These are phyloP conservation scores for Montipora efflorescens DNA, from an alignment of 64 coral and sea anemone species.

Conservation along the genomic window DNA sequence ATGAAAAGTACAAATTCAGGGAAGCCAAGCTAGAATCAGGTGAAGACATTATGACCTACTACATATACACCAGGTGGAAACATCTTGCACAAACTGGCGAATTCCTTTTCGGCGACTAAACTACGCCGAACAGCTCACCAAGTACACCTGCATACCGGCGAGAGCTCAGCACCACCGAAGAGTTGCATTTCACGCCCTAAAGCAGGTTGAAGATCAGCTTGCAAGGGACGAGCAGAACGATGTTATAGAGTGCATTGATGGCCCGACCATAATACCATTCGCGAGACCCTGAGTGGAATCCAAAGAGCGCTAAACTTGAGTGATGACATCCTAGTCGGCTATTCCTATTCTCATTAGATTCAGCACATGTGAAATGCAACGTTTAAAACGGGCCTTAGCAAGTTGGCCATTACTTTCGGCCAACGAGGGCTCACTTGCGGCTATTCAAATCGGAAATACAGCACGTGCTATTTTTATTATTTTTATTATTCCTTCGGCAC, in stretches of 20 bases:
- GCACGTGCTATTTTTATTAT: too few relatives aligned
- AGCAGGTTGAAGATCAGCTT: constrained; percentile 53
- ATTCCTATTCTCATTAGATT: too few relatives aligned
- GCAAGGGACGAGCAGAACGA: constrained; percentile 23
- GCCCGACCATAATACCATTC: constrained; percentile 69
- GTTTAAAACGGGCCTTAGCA: too few relatives aligned
- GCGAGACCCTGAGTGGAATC: constrained; percentile 61
- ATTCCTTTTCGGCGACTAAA: constrained; percentile 57
- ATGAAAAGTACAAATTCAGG: background rate
- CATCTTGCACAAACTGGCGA: constrained; percentile 57
- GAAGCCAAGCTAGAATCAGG: background rate
- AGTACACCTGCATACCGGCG: constrained; percentile 60
- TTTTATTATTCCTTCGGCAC: too few relatives aligned
- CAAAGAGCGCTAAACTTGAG: constrained; percentile 3
- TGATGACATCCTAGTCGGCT: constrained; percentile 48
- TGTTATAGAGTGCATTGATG: constrained; percentile 62
- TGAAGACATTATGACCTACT: constrained; percentile 15
- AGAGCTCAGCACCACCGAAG: constrained; percentile 52
- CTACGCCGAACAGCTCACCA: constrained; percentile 45
- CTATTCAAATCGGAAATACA: too few relatives aligned
- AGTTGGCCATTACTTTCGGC: too few relatives aligned
- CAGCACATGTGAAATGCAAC: too few relatives aligned
- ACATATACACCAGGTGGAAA: background rate
- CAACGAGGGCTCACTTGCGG: too few relatives aligned
- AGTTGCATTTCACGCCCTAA: constrained; percentile 33